A percentile compares a stretch with the other conserved stretches of the same genome.
Conservation (phyloP, 2,797 vertebrate genomes). For the Melanotaenia trifasciata region DNA sequence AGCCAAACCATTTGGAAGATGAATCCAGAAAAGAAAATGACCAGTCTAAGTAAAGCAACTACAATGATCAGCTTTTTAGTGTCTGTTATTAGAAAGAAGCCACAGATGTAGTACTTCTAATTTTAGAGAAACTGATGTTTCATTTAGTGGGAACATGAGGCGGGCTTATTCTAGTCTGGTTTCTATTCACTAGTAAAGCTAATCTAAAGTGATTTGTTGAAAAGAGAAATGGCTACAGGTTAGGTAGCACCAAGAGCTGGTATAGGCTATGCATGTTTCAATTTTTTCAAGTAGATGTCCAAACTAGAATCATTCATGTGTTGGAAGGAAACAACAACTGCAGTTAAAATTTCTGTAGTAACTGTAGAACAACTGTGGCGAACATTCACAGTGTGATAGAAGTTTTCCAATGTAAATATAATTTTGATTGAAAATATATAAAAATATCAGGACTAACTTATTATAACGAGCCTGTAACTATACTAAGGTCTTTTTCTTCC, state of each 20-base stretch:
- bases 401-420: no score
- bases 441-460: no score
- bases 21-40: neutral
- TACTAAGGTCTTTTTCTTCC: constrained; percentile 2
- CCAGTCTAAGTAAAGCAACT: constrained; percentile 20
- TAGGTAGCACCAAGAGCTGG: no score
- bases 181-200: neutral
- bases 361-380: no score
- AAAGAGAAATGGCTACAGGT: neutral
- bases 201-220: neutral
- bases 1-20: neutral
- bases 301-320: no score
- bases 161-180: constrained; percentile 7
- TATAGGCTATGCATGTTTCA: no score
- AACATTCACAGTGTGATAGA: no score
- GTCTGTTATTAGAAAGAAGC: constrained; percentile 39
- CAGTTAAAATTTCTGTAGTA: no score
- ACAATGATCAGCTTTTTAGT: constrained; percentile 33
- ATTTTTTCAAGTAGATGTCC: no score
- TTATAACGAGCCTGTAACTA: constrained; percentile 18
- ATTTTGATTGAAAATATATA: no score
- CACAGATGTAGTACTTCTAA: constrained; percentile 18
- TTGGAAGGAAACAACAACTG: no score
- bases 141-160: constrained; percentile 33
- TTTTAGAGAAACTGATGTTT: constrained; percentile 15